phyloP scores from a whole-genome alignment of 2,797 vertebrate species.

The Ataeniobius toweri region DNA sequence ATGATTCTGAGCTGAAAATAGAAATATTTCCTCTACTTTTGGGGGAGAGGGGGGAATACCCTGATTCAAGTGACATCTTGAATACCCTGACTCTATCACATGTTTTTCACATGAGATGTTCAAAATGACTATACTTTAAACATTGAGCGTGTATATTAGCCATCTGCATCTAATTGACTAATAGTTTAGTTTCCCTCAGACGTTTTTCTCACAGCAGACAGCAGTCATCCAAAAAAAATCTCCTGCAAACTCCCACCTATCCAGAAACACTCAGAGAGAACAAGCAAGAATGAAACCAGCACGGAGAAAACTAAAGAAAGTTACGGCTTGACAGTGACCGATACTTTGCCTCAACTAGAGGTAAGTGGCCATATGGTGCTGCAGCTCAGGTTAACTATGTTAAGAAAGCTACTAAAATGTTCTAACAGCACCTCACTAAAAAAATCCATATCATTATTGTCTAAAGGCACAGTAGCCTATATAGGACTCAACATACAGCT shows the following conservation, averaged over 20 bases:
- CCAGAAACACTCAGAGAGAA: not conserved
- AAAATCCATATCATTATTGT: too few species aligned
- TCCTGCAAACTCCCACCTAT: not conserved
- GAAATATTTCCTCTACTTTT: constrained; percentile 36
- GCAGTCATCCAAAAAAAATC: not conserved
- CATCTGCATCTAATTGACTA: not conserved
- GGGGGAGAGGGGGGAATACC: not conserved
- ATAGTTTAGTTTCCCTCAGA: not conserved
- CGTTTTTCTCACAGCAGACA: not conserved
- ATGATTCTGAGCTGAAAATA: constrained; percentile 59
- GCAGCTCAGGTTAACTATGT: too few species aligned
- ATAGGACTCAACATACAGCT: too few species aligned
- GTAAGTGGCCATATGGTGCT: too few species aligned
- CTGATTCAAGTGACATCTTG: not conserved
- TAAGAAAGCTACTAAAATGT: not conserved
- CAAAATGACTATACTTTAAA: not conserved
- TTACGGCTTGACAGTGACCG: too few species aligned
- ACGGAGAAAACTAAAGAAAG: too few species aligned
- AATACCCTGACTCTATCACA: not conserved
- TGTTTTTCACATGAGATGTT: constrained; percentile 2
- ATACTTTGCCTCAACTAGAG: too few species aligned
- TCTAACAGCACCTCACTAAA: too few species aligned
- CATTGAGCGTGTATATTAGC: not conserved
- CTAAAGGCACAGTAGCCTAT: too few species aligned
- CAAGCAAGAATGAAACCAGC: too few species aligned